Percentiles rank a stretch among this genome's conserved stretches.
Evolutionary conservation across 2,113 vertebrate genomes (phyloP).

Genomic region (Oncorhynchus gorbuscha): DNA sequence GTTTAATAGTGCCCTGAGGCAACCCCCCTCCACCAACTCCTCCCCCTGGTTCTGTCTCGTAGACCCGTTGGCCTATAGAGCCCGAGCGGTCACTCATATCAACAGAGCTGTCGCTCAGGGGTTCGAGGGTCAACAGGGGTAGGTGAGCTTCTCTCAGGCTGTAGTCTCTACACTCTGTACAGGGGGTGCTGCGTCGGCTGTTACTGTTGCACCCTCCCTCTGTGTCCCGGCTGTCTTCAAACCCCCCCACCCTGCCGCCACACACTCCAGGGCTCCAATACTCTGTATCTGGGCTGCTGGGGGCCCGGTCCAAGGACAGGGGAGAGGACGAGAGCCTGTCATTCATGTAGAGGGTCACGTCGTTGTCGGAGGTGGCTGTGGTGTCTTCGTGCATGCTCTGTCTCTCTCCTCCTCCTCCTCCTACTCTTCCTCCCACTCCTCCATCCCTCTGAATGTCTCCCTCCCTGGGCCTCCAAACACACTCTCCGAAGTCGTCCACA

Average conservation of each 20-base stretch:
- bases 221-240: slow-evolving; percentile 82
- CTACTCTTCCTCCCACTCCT: slow-evolving; percentile 42
- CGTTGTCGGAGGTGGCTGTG: slow-evolving; percentile 88
- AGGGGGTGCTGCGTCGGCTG: slow-evolving; percentile 83
- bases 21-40: slow-evolving; percentile 57
- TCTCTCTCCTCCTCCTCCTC: slow-evolving; percentile 70
- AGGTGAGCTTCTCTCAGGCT: slow-evolving; percentile 84
- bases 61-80: slow-evolving; percentile 83
- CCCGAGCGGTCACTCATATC: slow-evolving; percentile 91
- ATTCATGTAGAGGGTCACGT: slow-evolving; percentile 89
- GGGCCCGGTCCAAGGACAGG: slow-evolving; percentile 82
- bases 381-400: slow-evolving; percentile 85
- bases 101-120: slow-evolving; percentile 91
- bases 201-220: slow-evolving; percentile 78
- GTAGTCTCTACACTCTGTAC: slow-evolving; percentile 88
- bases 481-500: slow-evolving; percentile 75
- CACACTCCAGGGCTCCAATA: slow-evolving; percentile 75
- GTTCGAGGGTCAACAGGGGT: slow-evolving; percentile 89
- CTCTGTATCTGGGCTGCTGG: slow-evolving; percentile 83
- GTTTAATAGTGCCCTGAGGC: slow-evolving; percentile 86
- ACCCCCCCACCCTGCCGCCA: slow-evolving; percentile 59
- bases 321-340: slow-evolving; percentile 78
- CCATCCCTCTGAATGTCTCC: slow-evolving; percentile 53
- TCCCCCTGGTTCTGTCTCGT: slow-evolving; percentile 80
- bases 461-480: slow-evolving; percentile 71